Conservation (phyloP, 2,113 vertebrate species). For the Hucho hucho region DNA sequence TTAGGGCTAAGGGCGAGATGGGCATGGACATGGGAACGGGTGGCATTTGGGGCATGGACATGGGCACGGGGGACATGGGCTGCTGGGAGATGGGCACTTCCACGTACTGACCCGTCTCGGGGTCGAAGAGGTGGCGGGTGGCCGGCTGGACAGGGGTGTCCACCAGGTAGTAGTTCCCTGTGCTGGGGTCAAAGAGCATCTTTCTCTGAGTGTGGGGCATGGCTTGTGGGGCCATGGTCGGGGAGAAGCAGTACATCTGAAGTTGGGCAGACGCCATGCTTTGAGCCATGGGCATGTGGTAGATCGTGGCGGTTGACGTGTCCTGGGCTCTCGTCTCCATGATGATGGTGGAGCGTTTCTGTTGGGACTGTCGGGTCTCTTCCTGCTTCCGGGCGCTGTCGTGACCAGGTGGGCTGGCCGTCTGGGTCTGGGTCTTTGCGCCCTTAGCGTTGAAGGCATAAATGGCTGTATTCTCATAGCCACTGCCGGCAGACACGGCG, state of each 20-base stretch:
- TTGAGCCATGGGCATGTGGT: constrained; percentile 51
- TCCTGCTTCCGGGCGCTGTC: constrained; percentile 34
- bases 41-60: constrained; percentile 25
- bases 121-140: constrained; percentile 89
- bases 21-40: constrained; percentile 52
- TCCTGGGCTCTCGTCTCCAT: constrained; percentile 67
- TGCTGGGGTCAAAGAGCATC: constrained; percentile 91
- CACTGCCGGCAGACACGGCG: background rate
- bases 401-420: constrained; percentile 40
- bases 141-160: constrained; percentile 85
- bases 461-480: constrained; percentile 38
- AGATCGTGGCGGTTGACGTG: constrained; percentile 71
- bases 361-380: constrained; percentile 35
- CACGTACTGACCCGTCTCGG: constrained; percentile 93
- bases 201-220: constrained; percentile 81
- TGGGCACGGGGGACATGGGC: constrained; percentile 74
- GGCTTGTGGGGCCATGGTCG: constrained; percentile 68
- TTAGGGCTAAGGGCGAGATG: constrained; percentile 82
- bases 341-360: constrained; percentile 47
- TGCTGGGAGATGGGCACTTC: constrained; percentile 85
- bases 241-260: constrained; percentile 83
- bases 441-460: constrained; percentile 57
- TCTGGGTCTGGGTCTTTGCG: constrained; percentile 42
- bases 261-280: constrained; percentile 63
- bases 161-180: constrained; percentile 92